Conservation (phyloP, 2,797 vertebrate species). For the Thaleichthys pacificus region DNA sequence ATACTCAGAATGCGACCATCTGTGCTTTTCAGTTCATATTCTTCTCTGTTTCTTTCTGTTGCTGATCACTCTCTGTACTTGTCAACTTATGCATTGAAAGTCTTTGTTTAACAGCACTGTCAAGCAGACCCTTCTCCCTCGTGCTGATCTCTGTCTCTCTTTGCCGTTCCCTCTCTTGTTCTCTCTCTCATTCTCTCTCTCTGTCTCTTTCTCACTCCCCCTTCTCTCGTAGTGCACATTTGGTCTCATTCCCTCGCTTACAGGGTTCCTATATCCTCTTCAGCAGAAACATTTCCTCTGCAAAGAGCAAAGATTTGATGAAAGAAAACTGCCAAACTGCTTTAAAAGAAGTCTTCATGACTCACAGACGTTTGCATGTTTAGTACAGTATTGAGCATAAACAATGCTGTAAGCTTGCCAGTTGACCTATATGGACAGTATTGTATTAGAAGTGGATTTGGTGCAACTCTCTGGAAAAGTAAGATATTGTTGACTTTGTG, state of each 20-base stretch:
- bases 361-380: constrained; percentile 32
- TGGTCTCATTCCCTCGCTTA: constrained; percentile 73
- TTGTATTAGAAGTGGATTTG: background rate
- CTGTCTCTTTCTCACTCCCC: constrained; percentile 27
- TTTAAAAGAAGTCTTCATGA: constrained; percentile 19
- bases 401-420: background rate
- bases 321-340: constrained; percentile 46
- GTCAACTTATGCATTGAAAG: constrained; percentile 55
- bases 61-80: constrained; percentile 45
- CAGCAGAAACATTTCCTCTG: constrained; percentile 60
- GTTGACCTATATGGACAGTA: constrained; percentile 10
- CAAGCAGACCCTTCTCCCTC: constrained; percentile 1
- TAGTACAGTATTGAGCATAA: constrained; percentile 25
- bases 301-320: constrained; percentile 44
- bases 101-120: constrained; percentile 67
- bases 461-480: constrained; percentile 11
- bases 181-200: constrained; percentile 22
- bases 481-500: constrained; percentile 5
- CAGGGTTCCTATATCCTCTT: constrained; percentile 57
- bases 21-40: constrained; percentile 21
- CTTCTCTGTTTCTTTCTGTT: constrained; percentile 29
- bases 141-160: background rate
- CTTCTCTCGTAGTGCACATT: constrained; percentile 62
- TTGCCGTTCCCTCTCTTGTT: constrained; percentile 11
- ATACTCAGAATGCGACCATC: constrained; percentile 20